Base-by-base conservation (phyloP, 2,888 invertebrate species). In the Aleiodes alternator region DNA sequence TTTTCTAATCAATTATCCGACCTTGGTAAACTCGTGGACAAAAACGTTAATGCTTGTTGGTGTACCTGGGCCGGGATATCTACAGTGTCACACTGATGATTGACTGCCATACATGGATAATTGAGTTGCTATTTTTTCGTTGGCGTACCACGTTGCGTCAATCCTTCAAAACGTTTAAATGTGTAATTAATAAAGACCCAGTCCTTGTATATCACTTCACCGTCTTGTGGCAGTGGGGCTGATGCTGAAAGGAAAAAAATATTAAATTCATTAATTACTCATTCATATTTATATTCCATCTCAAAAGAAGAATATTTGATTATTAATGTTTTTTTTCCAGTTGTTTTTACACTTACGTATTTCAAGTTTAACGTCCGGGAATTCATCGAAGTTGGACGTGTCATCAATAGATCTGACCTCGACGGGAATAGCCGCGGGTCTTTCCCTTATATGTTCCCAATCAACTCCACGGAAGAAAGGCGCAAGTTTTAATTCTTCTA, bases 181-280 rank as follows among this genome's bases (percentile, higher is more conserved):
- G 99, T 99, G 91, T 99, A 99, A 92, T 99, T 99, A 89, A 99
- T 98, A 91, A 99, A 99, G 84, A 99, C 99, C 97, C 99, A 99
- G 92, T 99, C 98, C 92, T 98, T 98, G 91, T 96, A 96, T 85
- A 95, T 95, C 81, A 94, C 94, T 90, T 97, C 97, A 79, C 97
- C 96, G 87, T 97, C 97, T 90, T 96, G 96, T 76, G 95, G 94
- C 87, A 95, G 93, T 53, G 97, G 96, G 79, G 97, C 96, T 78
- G 97, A 94, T 85, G 96, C 96, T 95, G 91, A 38, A 92, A 91
- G 77, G n/a, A n/a, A 78, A 80, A 78, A 23, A 76, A 76, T 80
- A 80, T 50, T 56, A 69, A 73, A 61, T 68, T 68, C 3, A 55
- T 72, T 57, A 64, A 16, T 29, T 66, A 38, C 14, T 14, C 55